These are phyloP conservation scores for Tapirus terrestris DNA, from an alignment of 2,113 vertebrate genomes.

Conservation along the genomic window DNA sequence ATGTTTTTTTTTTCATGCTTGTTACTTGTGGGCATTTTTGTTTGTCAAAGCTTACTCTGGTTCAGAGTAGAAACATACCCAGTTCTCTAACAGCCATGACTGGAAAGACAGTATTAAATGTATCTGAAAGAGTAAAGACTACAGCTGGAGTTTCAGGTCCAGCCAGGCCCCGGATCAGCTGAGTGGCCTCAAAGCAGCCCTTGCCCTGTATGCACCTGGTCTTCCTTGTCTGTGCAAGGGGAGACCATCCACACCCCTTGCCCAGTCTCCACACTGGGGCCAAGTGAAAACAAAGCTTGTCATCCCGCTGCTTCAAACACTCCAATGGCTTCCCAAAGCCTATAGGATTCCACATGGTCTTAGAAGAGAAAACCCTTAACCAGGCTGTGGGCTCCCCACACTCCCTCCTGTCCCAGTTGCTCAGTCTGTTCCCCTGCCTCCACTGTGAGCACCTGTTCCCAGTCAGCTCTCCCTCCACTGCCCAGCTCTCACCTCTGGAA, in stretches of 20 bases:
- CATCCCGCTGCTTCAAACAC: background rate
- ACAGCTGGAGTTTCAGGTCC: background rate
- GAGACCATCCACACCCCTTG: too few species aligned
- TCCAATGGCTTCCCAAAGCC: background rate
- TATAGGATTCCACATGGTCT: background rate
- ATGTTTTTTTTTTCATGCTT: background rate
- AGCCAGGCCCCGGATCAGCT: background rate
- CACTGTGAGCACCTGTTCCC: rapidly evolving
- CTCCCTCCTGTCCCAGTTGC: background rate
- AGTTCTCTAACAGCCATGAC: background rate
- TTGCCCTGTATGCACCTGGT: background rate
- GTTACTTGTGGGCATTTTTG: background rate
- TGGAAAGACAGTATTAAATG: background rate
- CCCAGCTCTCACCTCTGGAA: background rate
- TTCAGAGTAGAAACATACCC: background rate
- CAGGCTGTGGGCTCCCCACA: background rate
- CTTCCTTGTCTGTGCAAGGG: background rate
- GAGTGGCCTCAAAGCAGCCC: background rate
- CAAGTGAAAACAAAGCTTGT: background rate
- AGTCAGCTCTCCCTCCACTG: background rate
- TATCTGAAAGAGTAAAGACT: background rate
- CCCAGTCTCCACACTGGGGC: background rate
- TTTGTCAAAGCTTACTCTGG: background rate
- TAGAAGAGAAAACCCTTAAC: background rate
- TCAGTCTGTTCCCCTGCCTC: background rate